Evolutionary conservation across 2,113 vertebrate genomes (phyloP).

Genomic region (Cairina moschata): DNA sequence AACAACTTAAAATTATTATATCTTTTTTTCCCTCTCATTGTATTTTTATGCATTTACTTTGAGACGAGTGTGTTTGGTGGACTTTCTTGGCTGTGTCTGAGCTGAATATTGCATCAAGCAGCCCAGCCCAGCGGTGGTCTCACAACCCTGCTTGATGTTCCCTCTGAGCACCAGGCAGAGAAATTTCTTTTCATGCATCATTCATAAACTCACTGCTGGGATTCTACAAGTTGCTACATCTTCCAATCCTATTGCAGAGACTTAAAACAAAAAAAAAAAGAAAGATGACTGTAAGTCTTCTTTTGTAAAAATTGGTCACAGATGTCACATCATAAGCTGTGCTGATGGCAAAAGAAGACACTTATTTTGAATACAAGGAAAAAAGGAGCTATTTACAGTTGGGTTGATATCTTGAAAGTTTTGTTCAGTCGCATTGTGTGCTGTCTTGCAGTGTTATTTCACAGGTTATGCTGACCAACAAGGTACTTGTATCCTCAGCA

Average conservation of each 20-base stretch:
- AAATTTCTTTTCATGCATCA: constrained; percentile 64
- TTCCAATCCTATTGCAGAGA: neutral
- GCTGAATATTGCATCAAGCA: neutral
- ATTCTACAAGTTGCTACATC: constrained; percentile 9
- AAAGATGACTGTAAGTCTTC: neutral
- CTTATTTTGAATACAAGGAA: neutral
- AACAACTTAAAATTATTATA: neutral
- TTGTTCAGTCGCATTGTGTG: neutral
- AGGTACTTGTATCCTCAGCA: neutral
- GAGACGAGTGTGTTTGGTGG: neutral
- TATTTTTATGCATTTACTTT: neutral
- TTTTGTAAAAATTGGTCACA: neutral
- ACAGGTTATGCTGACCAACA: neutral
- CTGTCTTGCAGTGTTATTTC: neutral
- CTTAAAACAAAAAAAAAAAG: constrained; percentile 13
- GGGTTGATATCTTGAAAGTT: neutral
- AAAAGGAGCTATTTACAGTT: neutral
- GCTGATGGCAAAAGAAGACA: neutral
- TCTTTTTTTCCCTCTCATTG: neutral
- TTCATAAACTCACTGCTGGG: constrained; percentile 54
- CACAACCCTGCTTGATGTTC: neutral
- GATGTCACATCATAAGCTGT: neutral
- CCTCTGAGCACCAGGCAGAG: neutral
- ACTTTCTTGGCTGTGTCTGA: neutral
- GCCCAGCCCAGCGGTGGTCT: neutral